Evolutionary conservation across 1,140 invertebrate genomes (phyloP), one percentile per base, ranked within the genome.

Genomic region (Akabosia matsudoensis): DNA sequence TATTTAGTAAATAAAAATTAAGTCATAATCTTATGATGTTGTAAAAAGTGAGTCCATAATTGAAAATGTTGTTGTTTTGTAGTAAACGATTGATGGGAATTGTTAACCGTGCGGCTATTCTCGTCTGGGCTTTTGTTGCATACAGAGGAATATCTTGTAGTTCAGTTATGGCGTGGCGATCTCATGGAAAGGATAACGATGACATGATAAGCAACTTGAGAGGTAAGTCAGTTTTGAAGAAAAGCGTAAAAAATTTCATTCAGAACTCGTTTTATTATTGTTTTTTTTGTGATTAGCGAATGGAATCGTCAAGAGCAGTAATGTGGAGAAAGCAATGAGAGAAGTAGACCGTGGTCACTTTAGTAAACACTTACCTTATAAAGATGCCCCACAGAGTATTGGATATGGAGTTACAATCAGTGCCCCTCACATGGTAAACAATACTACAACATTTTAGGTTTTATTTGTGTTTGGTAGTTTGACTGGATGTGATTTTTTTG

Each of bases 401-500:
- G 93, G 93, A 52, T 94, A 88, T 84, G 92, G 92, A 52, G 97
- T 95, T 1, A 99, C 97, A 0, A 98, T 98, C 74, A 96, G 94
- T 88, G 97, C 97, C 74, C 97, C 97, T 67, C 97, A 99, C 86
- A 99, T 99, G 97, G 95, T 97, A 88, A 85, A 37, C 34, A 28
- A 75, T 56, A 4, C 4, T 56, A 56, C 22, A 56, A 24, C 7
- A 45, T 45, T 67, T 28, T 33, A 22, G n/a, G 26, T 33, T 45
- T 45, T 45, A 56, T 10, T n/a, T 16, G 54, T 56, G 54, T 56
- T n/a, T 56, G 54, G 54, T 45, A 10, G 18, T 13, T 56, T 56
- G 24, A 10, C 37, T 10, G 37, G 37, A 45, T 45, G 54, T 13
- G 4, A 10, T 56, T 13, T 16, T 56, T 56, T 56, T 67, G 61